phyloP scores from a whole-genome alignment of 2,888 invertebrate species.

The Philonicus albiceps region DNA sequence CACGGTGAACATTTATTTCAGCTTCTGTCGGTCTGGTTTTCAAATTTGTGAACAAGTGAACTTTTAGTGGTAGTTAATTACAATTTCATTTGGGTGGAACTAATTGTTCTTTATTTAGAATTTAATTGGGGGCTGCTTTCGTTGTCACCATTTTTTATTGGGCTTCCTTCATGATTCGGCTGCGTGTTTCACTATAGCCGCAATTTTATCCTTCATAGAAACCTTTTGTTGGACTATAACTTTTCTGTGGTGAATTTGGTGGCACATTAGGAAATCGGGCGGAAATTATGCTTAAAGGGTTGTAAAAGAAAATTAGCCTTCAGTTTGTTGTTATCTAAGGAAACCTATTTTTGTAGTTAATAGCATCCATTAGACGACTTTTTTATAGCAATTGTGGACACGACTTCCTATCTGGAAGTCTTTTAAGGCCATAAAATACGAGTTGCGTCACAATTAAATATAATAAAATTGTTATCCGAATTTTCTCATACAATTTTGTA shows the following conservation, averaged over 20 bases:
- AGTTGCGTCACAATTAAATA: too few species aligned
- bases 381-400: neutral
- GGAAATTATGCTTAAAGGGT: neutral
- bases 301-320: neutral
- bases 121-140: constrained; percentile 6
- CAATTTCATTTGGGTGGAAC: neutral
- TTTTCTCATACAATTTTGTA: too few species aligned
- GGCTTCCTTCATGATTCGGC: neutral
- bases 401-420: too few species aligned
- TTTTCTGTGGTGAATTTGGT: neutral
- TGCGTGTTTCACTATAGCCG: neutral
- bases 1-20: neutral
- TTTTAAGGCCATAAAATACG: too few species aligned
- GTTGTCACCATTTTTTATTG: neutral
- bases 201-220: neutral
- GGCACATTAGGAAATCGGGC: neutral
- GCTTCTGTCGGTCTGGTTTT: neutral
- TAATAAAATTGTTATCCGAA: too few species aligned
- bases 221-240: neutral
- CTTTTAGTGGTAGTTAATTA: neutral
- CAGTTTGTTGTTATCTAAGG: neutral
- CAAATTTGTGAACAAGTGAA: neutral
- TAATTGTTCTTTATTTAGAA: constrained; percentile 19
- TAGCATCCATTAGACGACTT: neutral
- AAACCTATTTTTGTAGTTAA: neutral